These are phyloP conservation scores for Eurystomus glaucurus DNA, from an alignment of 2,797 vertebrate species.

Conservation along the genomic window DNA sequence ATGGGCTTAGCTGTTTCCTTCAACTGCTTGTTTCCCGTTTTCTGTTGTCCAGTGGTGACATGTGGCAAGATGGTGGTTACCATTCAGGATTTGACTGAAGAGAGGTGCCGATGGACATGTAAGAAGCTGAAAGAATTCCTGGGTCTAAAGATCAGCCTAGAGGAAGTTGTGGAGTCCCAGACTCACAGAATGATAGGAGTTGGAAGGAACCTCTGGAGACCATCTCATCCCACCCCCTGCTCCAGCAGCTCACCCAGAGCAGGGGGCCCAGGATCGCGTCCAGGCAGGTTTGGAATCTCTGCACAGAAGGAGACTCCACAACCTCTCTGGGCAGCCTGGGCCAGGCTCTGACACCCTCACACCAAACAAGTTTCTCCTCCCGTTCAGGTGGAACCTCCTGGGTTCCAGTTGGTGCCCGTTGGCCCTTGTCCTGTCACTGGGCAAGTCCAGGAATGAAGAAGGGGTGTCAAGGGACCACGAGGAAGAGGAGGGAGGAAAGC, in stretches of 20 bases:
- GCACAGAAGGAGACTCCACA: too few relatives aligned
- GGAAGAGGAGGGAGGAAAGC: background rate
- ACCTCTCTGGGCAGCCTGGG: too few relatives aligned
- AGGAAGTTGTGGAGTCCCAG: background rate
- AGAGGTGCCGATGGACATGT: background rate
- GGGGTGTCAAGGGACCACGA: accelerated
- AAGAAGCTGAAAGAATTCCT: background rate
- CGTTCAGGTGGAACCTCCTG: background rate
- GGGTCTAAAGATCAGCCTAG: background rate
- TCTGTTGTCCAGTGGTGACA: background rate
- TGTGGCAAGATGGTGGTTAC: accelerated
- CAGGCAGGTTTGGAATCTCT: too few relatives aligned
- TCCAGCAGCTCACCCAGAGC: background rate
- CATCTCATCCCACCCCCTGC: background rate
- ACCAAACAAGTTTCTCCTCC: background rate
- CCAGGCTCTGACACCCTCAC: background rate
- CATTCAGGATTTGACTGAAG: background rate
- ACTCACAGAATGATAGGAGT: background rate
- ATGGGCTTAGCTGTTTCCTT: background rate
- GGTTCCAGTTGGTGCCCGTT: background rate
- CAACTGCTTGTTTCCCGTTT: background rate
- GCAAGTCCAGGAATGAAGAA: background rate
- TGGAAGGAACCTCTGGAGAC: background rate
- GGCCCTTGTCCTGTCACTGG: background rate
- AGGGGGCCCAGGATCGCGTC: too few relatives aligned